These are phyloP conservation scores for Urocyon cinereoargenteus DNA, from an alignment of 2,797 vertebrate genomes.

Conservation along the genomic window DNA sequence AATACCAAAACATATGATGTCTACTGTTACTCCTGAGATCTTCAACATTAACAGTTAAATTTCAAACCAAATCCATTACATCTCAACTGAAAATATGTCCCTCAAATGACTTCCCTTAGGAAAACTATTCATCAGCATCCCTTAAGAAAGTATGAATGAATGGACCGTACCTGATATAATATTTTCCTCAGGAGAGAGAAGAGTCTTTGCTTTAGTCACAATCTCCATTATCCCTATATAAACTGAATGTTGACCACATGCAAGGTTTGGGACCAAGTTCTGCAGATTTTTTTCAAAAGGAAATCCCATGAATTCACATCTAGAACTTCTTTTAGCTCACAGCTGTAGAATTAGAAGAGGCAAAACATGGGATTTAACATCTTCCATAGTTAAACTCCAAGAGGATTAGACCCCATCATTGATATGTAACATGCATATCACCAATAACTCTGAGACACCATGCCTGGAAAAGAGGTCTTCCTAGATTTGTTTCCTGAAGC, in stretches of 20 bases:
- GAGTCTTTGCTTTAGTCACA: neutral
- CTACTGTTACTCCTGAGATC: neutral
- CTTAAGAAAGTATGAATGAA: slow-evolving; percentile 6
- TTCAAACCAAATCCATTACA: neutral
- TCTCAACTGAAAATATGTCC: neutral
- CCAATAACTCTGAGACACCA: neutral
- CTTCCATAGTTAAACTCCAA: neutral
- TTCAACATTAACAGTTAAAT: neutral
- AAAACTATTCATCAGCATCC: neutral
- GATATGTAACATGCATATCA: neutral
- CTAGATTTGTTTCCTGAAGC: neutral
- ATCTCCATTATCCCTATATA: neutral
- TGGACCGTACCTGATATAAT: neutral
- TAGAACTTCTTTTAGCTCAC: neutral
- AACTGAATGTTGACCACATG: neutral
- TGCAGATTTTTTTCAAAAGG: neutral
- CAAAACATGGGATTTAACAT: neutral
- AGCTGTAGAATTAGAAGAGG: neutral
- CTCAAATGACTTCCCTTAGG: neutral
- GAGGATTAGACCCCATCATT: neutral
- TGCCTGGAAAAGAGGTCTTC: neutral
- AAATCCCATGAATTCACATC: neutral
- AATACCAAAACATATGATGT: neutral
- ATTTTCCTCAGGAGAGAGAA: neutral
- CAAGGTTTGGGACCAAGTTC: neutral